Evolutionary conservation across 2,888 invertebrate species (phyloP).

Genomic region (Proisotoma minuta): DNA sequence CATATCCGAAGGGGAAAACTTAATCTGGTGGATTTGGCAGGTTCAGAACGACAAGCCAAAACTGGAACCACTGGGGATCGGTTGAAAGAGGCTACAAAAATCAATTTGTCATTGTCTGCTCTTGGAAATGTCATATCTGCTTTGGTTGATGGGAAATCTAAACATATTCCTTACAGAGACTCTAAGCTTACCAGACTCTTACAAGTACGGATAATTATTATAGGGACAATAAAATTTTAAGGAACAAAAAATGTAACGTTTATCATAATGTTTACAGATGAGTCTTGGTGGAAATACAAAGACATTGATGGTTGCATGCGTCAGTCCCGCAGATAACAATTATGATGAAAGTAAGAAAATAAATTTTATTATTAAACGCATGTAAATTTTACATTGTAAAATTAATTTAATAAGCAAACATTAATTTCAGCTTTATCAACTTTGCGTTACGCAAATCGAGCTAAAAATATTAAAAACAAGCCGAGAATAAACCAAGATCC

Average conservation of each 20-base stretch:
- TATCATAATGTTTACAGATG: slow-evolving; percentile 2
- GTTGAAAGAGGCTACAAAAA: slow-evolving; percentile 82
- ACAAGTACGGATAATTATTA: slow-evolving; percentile 55
- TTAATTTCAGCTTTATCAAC: slow-evolving; percentile 77
- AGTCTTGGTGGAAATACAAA: slow-evolving; percentile 83
- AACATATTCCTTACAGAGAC: slow-evolving; percentile 75
- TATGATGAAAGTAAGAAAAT: slow-evolving; percentile 83
- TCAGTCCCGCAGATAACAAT: slow-evolving; percentile 75
- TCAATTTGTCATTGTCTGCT: slow-evolving; percentile 79
- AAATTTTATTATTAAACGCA: no score
- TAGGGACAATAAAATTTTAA: slow-evolving; percentile 1
- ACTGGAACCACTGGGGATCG: slow-evolving; percentile 74
- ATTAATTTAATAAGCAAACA: no score
- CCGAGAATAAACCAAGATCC: slow-evolving; percentile 80
- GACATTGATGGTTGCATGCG: slow-evolving; percentile 80
- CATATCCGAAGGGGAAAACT: slow-evolving; percentile 67
- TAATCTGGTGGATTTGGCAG: slow-evolving; percentile 82
- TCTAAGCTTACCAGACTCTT: slow-evolving; percentile 76
- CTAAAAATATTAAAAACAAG: slow-evolving; percentile 80
- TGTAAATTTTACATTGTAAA: no score
- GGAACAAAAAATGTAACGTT: slow-evolving; percentile 9
- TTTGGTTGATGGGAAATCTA: slow-evolving; percentile 73
- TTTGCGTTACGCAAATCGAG: slow-evolving; percentile 74
- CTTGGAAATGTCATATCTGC: slow-evolving; percentile 86
- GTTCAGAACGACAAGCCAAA: slow-evolving; percentile 79